These are phyloP conservation scores for Enteromius argenteus DNA, from an alignment of 2,797 vertebrate species.

Conservation along the genomic window DNA sequence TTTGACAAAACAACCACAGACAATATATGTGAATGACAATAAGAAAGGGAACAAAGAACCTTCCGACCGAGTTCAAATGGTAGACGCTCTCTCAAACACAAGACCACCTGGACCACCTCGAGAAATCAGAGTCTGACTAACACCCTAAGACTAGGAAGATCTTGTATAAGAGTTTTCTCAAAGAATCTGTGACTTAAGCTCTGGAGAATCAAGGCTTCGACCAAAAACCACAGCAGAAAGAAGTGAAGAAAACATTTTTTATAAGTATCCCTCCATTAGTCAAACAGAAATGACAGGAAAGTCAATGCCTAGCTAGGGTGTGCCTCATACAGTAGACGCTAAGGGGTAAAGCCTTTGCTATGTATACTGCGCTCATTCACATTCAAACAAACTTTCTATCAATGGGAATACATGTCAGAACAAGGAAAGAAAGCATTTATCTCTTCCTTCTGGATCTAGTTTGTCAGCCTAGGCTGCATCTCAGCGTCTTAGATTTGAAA, in stretches of 20 bases:
- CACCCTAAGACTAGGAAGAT: not conserved
- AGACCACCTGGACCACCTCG: conserved; percentile 23
- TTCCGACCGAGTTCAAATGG: not conserved
- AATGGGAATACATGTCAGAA: conserved; percentile 69
- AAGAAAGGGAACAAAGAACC: conserved; percentile 58
- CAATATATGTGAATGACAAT: conserved; percentile 69
- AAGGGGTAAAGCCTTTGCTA: conserved; percentile 34
- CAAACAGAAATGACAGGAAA: conserved; percentile 37
- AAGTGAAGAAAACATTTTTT: conserved; percentile 18
- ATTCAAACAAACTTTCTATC: conserved; percentile 50
- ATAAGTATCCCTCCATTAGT: conserved; percentile 27
- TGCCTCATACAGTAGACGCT: not conserved
- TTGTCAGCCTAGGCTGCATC: conserved; percentile 37
- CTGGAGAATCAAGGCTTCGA: conserved; percentile 18
- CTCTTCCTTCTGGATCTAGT: conserved; percentile 37
- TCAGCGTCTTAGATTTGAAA: conserved; percentile 10
- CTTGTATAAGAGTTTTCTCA: conserved; percentile 40
- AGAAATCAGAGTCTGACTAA: conserved; percentile 26
- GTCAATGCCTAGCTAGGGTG: conserved; percentile 24
- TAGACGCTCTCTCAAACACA: not conserved
- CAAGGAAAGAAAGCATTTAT: conserved; percentile 65
- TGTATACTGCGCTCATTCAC: conserved; percentile 35
- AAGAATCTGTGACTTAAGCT: conserved; percentile 35
- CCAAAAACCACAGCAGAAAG: conserved; percentile 35
- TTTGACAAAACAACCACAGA: conserved; percentile 75